Base-by-base conservation (phyloP, 2,888 invertebrate genomes). In the Cistogaster globosa region DNA sequence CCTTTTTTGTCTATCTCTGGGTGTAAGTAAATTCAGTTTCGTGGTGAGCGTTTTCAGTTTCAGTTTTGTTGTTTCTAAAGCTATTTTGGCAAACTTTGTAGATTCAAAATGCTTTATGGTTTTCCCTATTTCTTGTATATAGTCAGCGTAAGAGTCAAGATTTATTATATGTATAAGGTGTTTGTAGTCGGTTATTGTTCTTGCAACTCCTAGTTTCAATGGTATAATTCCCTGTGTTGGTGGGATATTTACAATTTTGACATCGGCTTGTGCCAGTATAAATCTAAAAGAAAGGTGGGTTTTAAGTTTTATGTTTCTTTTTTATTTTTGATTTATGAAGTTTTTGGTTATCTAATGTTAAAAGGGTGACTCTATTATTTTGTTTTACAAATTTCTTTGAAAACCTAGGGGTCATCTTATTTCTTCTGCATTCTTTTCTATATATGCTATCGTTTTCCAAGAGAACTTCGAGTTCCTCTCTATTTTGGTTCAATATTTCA, bases 41-140 rank as follows among this genome's bases (percentile, higher is more conserved):
- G n/a, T n/a, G 83, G 80, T 60, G 76, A 18, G 62, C 55, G 36
- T 75, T 76, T 86, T 79, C 63, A 83, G 18, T 67, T 86, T 82
- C 14, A 83, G 65, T 67, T 11, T 79, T 16, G 83, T 80, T 22
- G 72, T 58, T 20, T 71, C 18, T 45, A 71, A 62, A 6, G 77
- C 68, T 26, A 68, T 77, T 68, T 68, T 68, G 68, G 77, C 77
- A 38, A 78, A 62, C 60, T 62, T 36, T 69, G 60, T 78, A 14
- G n/a, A 42, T 57, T 65, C 63, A 63, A 71, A 63, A 36, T 26
- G 26, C 2, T 26, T 26, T 26, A 26, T 26, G 26, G 26, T 26
- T 26, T 26, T 26, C 26, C 26, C 26, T 26, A 26, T 26, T 26
- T 26, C 26, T 26, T 26, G 26, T 26, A 26, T 26, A 26, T 26